Conservation (phyloP, 2,888 invertebrate genomes). For the Dicycla oo region DNA sequence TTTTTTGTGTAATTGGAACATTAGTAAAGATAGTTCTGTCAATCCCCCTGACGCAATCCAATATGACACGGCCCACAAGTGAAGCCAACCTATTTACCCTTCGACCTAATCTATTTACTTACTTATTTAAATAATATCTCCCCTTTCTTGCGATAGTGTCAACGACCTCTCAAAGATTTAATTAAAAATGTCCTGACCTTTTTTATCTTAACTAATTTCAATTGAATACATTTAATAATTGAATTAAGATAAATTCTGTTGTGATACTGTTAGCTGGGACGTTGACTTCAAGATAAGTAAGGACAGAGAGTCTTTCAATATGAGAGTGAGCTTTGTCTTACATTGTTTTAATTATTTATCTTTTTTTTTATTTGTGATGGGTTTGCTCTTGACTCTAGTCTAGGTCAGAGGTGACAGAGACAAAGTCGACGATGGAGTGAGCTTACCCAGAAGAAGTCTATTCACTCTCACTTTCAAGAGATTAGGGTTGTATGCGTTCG, state of each 20-base stretch:
- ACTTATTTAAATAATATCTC: neutral
- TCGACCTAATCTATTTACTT: neutral
- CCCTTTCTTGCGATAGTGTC: conserved; percentile 1
- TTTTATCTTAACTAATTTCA: conserved; percentile 30
- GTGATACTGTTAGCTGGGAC: conserved; percentile 6
- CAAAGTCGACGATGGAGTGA: too few species aligned
- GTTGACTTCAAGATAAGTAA: conserved; percentile 34
- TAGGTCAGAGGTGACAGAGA: too few species aligned
- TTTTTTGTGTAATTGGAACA: too few species aligned
- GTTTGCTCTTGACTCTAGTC: too few species aligned
- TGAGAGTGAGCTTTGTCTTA: neutral
- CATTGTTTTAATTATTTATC: neutral
- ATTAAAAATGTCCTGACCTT: conserved; percentile 30
- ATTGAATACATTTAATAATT: conserved; percentile 41
- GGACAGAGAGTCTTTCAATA: conserved; percentile 21
- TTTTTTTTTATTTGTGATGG: too few species aligned
- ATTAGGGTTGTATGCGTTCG: too few species aligned
- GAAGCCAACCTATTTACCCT: neutral
- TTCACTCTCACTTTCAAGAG: too few species aligned
- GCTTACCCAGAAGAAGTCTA: too few species aligned
- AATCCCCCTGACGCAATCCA: neutral
- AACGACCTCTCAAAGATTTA: conserved; percentile 22
- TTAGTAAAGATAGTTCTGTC: too few species aligned
- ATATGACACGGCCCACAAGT: neutral
- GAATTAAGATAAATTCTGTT: conserved; percentile 38